Base-by-base conservation (phyloP, 2,113 vertebrate species). In the Piliocolobus tephrosceles region DNA sequence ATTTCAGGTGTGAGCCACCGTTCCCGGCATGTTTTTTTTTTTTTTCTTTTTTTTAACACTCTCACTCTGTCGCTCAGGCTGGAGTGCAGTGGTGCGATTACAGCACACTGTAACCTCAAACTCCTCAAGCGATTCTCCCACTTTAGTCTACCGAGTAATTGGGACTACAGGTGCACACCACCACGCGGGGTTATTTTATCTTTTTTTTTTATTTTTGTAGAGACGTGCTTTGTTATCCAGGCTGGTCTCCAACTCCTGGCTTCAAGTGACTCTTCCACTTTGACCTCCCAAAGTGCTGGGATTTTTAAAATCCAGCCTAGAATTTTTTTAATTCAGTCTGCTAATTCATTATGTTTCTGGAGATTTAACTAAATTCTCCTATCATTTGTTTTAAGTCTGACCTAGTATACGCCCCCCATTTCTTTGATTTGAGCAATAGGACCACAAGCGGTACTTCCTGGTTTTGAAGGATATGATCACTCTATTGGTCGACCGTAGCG, bases 21-120 rank as follows among this genome's bases (percentile, higher is more conserved):
- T 27, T 14, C 61, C 27, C 0, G 6, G 52, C 0, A 6, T 12
- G 61, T 0, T 32, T 6, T 30, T 30, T 64, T 23, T 58, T 58
- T 16, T 52, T 17, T 52, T 2, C 2, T 43, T 9, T n/a, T n/a
- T 35, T 35, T 35, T 20, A n/a, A 70, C 7, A n/a, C 17, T 70
- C 35, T 10, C n/a, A 72, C 20, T 72, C 35, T 38, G n/a, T 22
- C 8, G 20, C 35, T 38, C 68, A 22, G 68, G 18, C n/a, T 72
- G n/a, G n/a, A 72, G 68, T 20, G 2, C n/a, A 23, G 68, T 22
- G 61, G 12, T 64, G 61, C 1, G 2, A 72, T 72, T 22, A 72
- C 20, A 72, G n/a, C n/a, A 38, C 35, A 72, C 35, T 10, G 68
- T 38, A 72, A 72, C 18, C 68, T 72, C n/a, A 4, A 10, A 38